Evolutionary conservation across 2,797 vertebrate genomes (phyloP), one percentile per base, ranked within the genome.

Genomic region (Caiman crocodilus): DNA sequence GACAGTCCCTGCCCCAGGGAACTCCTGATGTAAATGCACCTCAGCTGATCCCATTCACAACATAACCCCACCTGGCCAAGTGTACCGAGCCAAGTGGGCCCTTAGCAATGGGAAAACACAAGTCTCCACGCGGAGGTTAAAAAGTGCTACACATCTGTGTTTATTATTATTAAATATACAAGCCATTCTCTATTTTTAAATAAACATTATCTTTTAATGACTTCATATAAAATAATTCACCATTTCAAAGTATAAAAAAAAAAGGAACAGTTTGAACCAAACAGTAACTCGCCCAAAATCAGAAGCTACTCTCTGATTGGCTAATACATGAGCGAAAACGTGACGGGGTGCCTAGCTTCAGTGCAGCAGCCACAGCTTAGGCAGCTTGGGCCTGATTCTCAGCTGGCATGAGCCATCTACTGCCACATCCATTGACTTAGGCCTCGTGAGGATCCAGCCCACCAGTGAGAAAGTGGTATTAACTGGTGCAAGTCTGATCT

Each of bases 151-250:
- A 55, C 25, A 0, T 79, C 86, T 76, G 63, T 76, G 20, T 96
- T 96, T 96, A 95, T 95, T 96, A 92, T 92, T 97, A 98, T 98
- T 98, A 98, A 98, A 98, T 97, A 98, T 96, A 97, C 97, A 97
- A 94, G 96, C 82, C 93, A 94, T 84, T 97, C 96, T 88, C 96
- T 96, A 95, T 96, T 91, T 97, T 98, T 98, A 98, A 98, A 98
- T 98, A 98, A 95, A 98, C 18, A 93, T 96, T 85, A 90, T 97
- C 97, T 96, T 97, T 97, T 98, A 97, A 98, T 97, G 97, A 95
- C 95, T 97, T 98, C 96, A 91, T 98, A 98, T 97, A 98, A 98
- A 98, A 98, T 97, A 98, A 96, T 97, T 97, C 96, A 97, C 92
- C 94, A 95, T 96, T 98, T 98, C 95, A 83, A 94, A 91, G 95